Conservation (phyloP, 2,888 invertebrate genomes). For the Lomographa bimaculata region DNA sequence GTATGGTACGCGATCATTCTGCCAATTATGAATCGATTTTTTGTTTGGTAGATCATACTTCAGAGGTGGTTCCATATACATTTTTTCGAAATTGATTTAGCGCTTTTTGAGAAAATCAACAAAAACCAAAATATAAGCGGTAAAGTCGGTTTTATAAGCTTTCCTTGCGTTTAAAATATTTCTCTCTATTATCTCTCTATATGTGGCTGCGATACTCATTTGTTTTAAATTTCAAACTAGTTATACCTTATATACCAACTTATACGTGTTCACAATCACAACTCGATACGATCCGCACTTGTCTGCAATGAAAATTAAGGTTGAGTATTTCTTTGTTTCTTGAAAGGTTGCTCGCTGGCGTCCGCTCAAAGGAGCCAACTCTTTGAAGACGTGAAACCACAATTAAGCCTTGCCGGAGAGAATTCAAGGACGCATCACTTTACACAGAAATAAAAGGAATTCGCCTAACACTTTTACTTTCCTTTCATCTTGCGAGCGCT, state of each 20-base stretch:
- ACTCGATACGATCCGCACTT: constrained; percentile 34
- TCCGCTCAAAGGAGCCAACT: constrained; percentile 70
- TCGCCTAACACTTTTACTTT: constrained; percentile 70
- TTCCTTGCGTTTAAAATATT: no score
- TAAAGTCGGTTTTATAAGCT: no score
- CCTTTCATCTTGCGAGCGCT: constrained; percentile 56
- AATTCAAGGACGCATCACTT: constrained; percentile 75
- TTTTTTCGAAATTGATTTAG: no score
- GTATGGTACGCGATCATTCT: no score
- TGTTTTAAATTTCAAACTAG: no score
- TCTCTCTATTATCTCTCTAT: no score
- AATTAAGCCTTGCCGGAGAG: constrained; percentile 76
- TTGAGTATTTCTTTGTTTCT: constrained; percentile 64
- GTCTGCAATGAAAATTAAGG: constrained; percentile 59
- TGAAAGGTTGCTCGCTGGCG: constrained; percentile 41
- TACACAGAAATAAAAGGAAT: constrained; percentile 64
- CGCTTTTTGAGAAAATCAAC: no score
- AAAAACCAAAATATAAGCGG: no score
- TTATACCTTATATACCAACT: background rate
- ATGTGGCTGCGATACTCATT: no score
- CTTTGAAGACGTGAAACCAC: constrained; percentile 79
- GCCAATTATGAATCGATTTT: no score
- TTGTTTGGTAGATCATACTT: no score
- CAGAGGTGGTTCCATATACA: no score
- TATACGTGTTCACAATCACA: constrained; percentile 12